Evolutionary conservation across 2,113 vertebrate species (phyloP).

Genomic region (Aptenodytes forsteri): DNA sequence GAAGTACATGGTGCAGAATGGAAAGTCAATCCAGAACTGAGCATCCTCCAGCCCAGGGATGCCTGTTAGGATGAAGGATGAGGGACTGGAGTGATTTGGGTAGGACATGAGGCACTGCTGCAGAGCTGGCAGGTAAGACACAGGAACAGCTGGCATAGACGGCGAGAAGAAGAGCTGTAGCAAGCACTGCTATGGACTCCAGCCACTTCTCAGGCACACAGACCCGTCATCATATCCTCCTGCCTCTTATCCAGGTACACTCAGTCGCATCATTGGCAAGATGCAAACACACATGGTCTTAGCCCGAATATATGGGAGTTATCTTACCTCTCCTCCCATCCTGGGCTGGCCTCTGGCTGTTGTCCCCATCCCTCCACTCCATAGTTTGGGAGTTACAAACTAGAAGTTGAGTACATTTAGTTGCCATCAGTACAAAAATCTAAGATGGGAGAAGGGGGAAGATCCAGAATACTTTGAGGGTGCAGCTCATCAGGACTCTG

Average conservation of each 20-base stretch:
- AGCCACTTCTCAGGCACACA: not conserved
- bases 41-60: conserved; percentile 13
- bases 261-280: not conserved
- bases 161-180: not conserved
- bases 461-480: not conserved
- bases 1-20: not conserved
- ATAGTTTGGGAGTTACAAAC: not conserved
- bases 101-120: not conserved
- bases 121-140: not conserved
- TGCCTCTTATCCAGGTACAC: not conserved
- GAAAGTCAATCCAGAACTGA: conserved; percentile 26
- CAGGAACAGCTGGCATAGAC: not conserved
- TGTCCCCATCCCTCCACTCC: not conserved
- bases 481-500: not conserved
- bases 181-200: not conserved
- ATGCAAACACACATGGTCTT: fast-evolving
- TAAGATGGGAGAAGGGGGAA: not conserved
- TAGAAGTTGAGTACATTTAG: not conserved
- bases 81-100: not conserved
- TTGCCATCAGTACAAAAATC: not conserved
- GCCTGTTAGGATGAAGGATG: not conserved
- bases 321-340: not conserved
- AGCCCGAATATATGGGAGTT: fast-evolving
- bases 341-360: not conserved
- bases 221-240: not conserved